Base-by-base conservation (phyloP, 2,888 invertebrate genomes). In the Aproaerema taeniolella region DNA sequence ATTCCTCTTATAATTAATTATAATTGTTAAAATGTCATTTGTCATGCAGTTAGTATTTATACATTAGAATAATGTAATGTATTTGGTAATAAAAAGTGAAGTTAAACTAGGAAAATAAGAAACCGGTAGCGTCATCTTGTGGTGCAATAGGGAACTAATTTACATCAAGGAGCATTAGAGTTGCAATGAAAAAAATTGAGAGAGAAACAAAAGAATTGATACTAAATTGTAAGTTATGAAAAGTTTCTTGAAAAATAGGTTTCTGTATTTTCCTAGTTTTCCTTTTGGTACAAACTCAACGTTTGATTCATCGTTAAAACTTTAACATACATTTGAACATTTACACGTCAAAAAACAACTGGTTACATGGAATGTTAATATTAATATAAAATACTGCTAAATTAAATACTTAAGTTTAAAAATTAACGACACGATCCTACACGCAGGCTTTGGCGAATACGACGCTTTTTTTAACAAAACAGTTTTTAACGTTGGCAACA, bases 31-130 rank as follows among this genome's bases (percentile, higher is more conserved):
- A 68, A 57, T 61, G 70, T 62, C 64, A 52, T 70, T 39, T 77
- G 75, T 80, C 82, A 82, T 81, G 81, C 77, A 50, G 75, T 81
- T 81, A 82, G 77, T 78, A 71, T 43, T 58, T 56, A 55, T 58
- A 37, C 16, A 31, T 16, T 58, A 65, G 53, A 60, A 52, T 55
- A n/a, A n/a, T n/a, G n/a, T n/a, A 53, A 62, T 49, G 46, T 66
- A 68, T 73, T 72, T 71, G 74, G 72, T 74, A 70, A 63, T 67
- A 61, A 65, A 65, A 61, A 52, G 56, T 64, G 51, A n/a, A n/a
- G n/a, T n/a, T n/a, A n/a, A n/a, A n/a, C n/a, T n/a, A n/a, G n/a
- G n/a, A n/a, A n/a, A n/a, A n/a, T n/a, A n/a, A n/a, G n/a, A n/a
- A n/a, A n/a, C n/a, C n/a, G n/a, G n/a, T n/a, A n/a, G n/a, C n/a